A percentile compares a stretch with the other conserved stretches of the same genome.
Conservation (phyloP, 1,140 invertebrate genomes). For the Orchesella cincta region DNA sequence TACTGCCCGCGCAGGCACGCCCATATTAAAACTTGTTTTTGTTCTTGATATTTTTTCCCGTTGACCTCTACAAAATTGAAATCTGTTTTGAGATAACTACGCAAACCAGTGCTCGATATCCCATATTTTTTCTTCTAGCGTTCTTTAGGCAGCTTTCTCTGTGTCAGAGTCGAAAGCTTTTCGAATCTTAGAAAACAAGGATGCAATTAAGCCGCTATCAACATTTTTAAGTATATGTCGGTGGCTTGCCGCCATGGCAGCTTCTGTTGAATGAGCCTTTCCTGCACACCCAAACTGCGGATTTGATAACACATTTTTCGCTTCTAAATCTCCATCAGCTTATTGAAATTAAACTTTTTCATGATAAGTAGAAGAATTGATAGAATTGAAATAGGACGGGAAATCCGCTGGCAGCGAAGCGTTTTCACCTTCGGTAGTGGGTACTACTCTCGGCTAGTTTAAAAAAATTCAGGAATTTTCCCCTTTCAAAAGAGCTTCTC, state of each 20-base stretch:
- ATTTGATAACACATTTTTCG: not conserved
- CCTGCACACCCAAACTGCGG: constrained; percentile 33
- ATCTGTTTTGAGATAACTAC: constrained; percentile 6
- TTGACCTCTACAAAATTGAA: not conserved
- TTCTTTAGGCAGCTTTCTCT: constrained; percentile 7
- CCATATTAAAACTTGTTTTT: not conserved
- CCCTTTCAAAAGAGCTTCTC: not conserved
- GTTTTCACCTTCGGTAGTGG: not conserved
- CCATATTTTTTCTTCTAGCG: constrained; percentile 22
- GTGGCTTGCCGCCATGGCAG: not conserved
- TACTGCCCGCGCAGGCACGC: constrained; percentile 12
- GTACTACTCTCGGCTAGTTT: not conserved
- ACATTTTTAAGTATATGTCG: constrained; percentile 22
- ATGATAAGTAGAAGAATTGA: not conserved
- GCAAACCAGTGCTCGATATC: not conserved
- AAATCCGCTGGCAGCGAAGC: not conserved
- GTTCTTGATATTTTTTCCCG: not conserved
- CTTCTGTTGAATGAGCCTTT: constrained; percentile 23
- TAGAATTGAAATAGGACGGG: not conserved
- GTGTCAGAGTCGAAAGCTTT: constrained; percentile 23
- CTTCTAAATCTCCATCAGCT: not conserved
- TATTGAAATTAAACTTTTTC: not conserved
- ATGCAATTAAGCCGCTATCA: constrained; percentile 17
- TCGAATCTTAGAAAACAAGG: constrained; percentile 13
- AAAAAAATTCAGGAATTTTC: not conserved